Base-by-base conservation (phyloP, 2,113 vertebrate species). In the Paramisgurnus dabryanus region DNA sequence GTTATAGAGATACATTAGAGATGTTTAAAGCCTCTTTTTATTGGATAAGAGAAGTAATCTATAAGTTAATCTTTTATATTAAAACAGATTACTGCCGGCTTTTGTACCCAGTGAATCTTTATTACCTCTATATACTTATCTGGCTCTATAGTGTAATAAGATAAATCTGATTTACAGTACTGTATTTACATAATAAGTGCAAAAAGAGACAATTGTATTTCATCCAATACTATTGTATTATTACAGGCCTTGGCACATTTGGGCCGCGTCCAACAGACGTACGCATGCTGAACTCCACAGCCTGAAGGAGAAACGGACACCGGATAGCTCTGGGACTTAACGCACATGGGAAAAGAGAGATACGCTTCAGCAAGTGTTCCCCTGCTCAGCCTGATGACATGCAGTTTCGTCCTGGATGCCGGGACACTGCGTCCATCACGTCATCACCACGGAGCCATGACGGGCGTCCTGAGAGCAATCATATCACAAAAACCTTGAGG, bases 211-310 rank as follows among this genome's bases (percentile, higher is more conserved):
- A 75, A 75, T 75, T 75, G 73, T 75, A 27, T 49, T 22, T 60
- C 34, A 75, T 64, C 41, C 49, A 58, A 75, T 75, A 64, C 73
- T 60, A 64, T 60, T 64, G 58, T 41, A 64, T 75, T 41, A 64
- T 75, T 75, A 75, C 73, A 75, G 73, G 73, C 73, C 73, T 64
- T 22, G 43, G 73, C 73, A 75, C 73, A 75, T 75, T 63, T 75
- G 73, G 73, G 64, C 58, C 45, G 58, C 49, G 73, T 75, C 58
- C 73, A 64, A 43, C 43, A 40, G 41, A 22, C n/a, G 40, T 43
- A 61, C 27, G 27, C 1, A 34, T 34, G 68, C 47, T 34, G 27
- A 71, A 57, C 68, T 71, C 49, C 49, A 22, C 70, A 58, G 57
- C 57, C 71, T 74, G 55, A 61, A 74, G 71, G 71, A 15, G 71